phyloP scores from a whole-genome alignment of 1,140 invertebrate species.

The Marisa cornuarietis region DNA sequence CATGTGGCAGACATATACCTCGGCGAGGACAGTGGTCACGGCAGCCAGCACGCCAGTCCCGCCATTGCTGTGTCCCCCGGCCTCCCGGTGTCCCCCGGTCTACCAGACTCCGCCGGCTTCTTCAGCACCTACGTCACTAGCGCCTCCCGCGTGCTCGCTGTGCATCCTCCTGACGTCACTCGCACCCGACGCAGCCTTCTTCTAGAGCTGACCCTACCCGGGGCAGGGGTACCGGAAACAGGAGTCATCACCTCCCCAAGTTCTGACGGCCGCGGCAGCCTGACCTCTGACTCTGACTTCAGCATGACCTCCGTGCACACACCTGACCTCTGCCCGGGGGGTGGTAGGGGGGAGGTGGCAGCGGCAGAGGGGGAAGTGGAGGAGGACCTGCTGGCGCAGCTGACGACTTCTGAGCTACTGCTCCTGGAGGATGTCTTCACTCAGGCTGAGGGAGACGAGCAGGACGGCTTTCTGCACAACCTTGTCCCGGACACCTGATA shows the following conservation, averaged over 20 bases:
- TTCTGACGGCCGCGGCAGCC: slow-evolving; percentile 10
- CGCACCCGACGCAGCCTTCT: background rate
- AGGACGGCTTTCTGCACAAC: no score
- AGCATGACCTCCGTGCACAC: background rate
- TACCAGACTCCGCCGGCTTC: no score
- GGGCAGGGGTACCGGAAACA: background rate
- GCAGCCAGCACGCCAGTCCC: no score
- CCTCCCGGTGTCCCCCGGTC: no score
- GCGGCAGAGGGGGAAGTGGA: background rate
- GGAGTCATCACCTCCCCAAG: slow-evolving; percentile 5
- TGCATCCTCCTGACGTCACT: background rate
- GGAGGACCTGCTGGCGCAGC: slow-evolving; percentile 16
- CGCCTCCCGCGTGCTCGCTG: background rate
- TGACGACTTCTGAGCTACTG: slow-evolving; percentile 14
- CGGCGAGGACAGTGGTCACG: no score
- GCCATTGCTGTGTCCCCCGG: no score
- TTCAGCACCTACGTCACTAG: background rate
- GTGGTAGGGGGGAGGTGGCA: background rate
- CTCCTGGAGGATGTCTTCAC: background rate
- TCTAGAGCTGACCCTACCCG: slow-evolving; percentile 1
- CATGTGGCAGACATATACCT: no score
- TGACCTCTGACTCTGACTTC: slow-evolving; percentile 20
- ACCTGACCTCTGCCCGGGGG: background rate
- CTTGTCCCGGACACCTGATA: no score
- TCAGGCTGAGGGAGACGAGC: no score